Evolutionary conservation across 1,140 invertebrate genomes (phyloP).

Genomic region (Aphaenogaster ashmeadi): DNA sequence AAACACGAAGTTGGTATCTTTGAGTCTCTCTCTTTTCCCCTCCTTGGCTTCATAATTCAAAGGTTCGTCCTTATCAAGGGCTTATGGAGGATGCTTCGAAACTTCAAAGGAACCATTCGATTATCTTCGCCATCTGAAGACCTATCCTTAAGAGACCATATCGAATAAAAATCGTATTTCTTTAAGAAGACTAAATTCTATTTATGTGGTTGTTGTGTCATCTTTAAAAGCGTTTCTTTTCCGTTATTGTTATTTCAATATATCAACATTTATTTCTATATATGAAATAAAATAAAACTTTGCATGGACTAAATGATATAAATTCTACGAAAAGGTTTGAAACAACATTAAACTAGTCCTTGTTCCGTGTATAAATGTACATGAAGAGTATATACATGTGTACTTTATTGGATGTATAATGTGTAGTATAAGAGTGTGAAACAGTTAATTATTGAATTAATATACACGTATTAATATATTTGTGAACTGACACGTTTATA

Average conservation of each 20-base stretch:
- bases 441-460: slow-evolving; percentile 8
- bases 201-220: neutral
- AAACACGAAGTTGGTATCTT: slow-evolving; percentile 53
- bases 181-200: neutral
- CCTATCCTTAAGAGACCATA: neutral
- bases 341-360: neutral
- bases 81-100: slow-evolving; percentile 30
- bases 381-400: neutral
- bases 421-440: neutral
- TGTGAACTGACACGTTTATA: neutral
- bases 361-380: neutral
- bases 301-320: neutral
- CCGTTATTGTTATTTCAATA: neutral
- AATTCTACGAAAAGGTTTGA: neutral
- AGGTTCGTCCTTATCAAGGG: slow-evolving; percentile 29
- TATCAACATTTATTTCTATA: neutral
- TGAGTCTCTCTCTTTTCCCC: neutral
- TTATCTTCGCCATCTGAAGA: slow-evolving; percentile 6
- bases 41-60: slow-evolving; percentile 37
- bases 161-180: slow-evolving; percentile 10
- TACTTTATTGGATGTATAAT: neutral
- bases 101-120: slow-evolving; percentile 32
- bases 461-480: neutral
- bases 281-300: neutral
- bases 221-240: neutral